Percentiles rank a stretch among this genome's conserved stretches.
phyloP scores from a whole-genome alignment of 2,113 vertebrate genomes.

The Urocitellus parryii region DNA sequence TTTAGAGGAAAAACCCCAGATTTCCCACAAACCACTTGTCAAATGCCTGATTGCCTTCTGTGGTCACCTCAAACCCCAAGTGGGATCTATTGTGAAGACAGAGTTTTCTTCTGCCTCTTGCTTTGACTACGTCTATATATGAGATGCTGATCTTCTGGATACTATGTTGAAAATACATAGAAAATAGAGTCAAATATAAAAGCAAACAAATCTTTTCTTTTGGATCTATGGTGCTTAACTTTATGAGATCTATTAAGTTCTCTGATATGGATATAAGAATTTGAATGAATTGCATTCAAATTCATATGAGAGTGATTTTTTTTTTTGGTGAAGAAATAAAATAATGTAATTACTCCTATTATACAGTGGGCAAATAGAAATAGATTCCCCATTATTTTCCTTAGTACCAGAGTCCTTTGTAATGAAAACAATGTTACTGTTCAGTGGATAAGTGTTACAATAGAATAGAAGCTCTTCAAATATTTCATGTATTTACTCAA shows the following conservation, averaged over 20 bases:
- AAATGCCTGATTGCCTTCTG: conserved; percentile 49
- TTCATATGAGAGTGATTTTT: background rate
- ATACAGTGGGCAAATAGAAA: background rate
- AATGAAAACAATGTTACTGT: background rate
- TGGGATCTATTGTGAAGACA: conserved; percentile 38
- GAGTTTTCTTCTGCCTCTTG: background rate
- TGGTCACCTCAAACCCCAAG: conserved; percentile 59
- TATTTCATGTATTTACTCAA: background rate
- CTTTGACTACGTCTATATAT: background rate
- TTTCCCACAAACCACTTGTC: conserved; percentile 74
- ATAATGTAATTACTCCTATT: background rate
- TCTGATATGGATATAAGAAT: background rate
- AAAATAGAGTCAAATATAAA: conserved; percentile 31
- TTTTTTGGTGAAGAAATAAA: background rate
- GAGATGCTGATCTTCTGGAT: background rate
- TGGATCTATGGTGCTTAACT: background rate
- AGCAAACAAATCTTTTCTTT: background rate
- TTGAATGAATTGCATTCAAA: background rate
- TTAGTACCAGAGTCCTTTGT: background rate
- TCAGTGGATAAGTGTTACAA: background rate
- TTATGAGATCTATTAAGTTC: background rate
- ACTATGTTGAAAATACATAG: background rate
- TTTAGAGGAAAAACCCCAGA: background rate
- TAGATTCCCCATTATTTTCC: background rate
- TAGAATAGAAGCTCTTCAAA: background rate